These are phyloP conservation scores for Puffinus mauretanicus DNA, from an alignment of 2,113 vertebrate species.

Conservation along the genomic window DNA sequence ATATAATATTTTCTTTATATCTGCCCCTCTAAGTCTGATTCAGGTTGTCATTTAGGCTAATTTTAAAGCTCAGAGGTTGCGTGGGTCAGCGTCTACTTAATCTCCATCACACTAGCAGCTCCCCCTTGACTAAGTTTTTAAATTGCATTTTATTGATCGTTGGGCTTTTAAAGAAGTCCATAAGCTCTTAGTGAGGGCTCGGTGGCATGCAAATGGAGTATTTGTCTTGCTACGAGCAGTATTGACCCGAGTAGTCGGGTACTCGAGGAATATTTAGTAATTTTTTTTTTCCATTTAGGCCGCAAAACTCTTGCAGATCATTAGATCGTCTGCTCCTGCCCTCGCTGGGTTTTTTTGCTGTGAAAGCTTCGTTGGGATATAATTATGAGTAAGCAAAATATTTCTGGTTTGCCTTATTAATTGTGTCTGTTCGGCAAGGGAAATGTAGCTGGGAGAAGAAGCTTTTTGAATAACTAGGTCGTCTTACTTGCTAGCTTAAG, in stretches of 20 bases:
- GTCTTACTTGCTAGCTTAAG: not conserved
- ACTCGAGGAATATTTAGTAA: not conserved
- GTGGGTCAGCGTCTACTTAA: not conserved
- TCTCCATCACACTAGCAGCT: not conserved
- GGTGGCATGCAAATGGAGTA: fast-evolving
- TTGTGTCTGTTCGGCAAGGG: fast-evolving
- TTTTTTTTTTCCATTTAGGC: not conserved
- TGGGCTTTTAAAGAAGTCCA: not conserved
- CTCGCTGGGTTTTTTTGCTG: not conserved
- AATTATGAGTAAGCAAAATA: not conserved
- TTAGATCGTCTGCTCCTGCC: fast-evolving
- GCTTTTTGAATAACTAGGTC: not conserved
- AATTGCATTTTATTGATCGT: not conserved
- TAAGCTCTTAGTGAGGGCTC: not conserved
- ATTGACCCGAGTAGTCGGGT: not conserved
- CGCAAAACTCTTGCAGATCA: fast-evolving
- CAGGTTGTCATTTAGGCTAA: not conserved
- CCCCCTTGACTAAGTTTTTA: not conserved
- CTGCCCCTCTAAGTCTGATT: not conserved
- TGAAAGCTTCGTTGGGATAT: not conserved
- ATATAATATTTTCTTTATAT: fast-evolving
- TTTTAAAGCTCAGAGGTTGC: not conserved
- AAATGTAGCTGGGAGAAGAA: not conserved
- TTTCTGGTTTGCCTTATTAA: not conserved
- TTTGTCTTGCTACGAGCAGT: not conserved